These are phyloP conservation scores for Hirtodrosophila cameraria DNA, from an alignment of 2,888 invertebrate species.

Conservation along the genomic window DNA sequence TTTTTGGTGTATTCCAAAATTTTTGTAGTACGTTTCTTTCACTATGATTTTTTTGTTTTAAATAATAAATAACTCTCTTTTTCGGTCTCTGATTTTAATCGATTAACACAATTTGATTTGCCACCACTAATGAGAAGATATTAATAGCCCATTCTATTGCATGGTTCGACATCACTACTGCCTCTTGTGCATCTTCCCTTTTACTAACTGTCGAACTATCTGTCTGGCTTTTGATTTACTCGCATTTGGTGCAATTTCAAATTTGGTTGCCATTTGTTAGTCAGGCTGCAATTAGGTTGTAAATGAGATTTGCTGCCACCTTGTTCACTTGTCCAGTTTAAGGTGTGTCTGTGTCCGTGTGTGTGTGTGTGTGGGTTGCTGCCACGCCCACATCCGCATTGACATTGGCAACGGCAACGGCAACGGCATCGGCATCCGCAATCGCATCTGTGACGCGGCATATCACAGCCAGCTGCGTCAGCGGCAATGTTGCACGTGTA, in stretches of 20 bases:
- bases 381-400: constrained; percentile 49
- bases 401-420: constrained; percentile 22
- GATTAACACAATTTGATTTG: no score
- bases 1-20: no score
- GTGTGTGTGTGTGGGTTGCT: not conserved
- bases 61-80: no score
- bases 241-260: constrained; percentile 32
- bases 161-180: no score
- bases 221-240: constrained; percentile 26
- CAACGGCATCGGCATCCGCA: constrained; percentile 26
- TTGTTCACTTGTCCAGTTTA: constrained; percentile 16
- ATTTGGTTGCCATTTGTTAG: constrained; percentile 46
- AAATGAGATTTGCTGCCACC: constrained; percentile 52
- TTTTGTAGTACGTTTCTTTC: no score
- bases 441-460: constrained; percentile 46
- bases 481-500: constrained; percentile 68
- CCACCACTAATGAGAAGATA: no score
- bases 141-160: no score
- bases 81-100: no score
- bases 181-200: no score
- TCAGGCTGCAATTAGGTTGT: constrained; percentile 63
- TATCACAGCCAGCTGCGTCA: constrained; percentile 23
- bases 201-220: not conserved
- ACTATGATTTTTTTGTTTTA: no score
- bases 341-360: constrained; percentile 10